phyloP scores from a whole-genome alignment of 2,797 vertebrate species.

The Hippocampus kuda region DNA sequence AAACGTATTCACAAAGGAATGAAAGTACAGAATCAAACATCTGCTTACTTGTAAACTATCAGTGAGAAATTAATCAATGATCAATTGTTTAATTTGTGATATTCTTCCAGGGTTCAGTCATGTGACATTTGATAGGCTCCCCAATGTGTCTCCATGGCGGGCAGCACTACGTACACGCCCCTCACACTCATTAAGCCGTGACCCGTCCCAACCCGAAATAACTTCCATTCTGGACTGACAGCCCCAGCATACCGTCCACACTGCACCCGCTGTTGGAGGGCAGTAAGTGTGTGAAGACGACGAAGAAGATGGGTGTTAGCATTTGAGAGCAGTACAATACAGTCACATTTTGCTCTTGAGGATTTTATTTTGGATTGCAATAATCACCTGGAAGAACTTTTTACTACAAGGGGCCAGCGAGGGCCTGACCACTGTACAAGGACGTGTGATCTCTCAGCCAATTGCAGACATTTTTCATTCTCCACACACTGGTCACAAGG shows the following conservation, averaged over 20 bases:
- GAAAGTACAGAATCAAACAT: background rate
- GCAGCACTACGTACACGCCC: conserved; percentile 52
- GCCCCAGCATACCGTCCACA: conserved; percentile 14
- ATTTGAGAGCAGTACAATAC: conserved; percentile 16
- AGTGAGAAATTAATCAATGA: background rate
- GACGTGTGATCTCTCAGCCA: background rate
- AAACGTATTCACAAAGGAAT: background rate
- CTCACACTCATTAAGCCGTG: conserved; percentile 23
- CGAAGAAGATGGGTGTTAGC: conserved; percentile 21
- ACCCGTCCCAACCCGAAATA: conserved; percentile 67
- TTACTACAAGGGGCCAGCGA: background rate
- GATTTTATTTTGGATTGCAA: background rate
- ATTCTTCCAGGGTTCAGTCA: background rate
- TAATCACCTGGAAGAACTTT: background rate
- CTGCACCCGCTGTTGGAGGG: conserved; percentile 7
- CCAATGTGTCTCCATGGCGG: background rate
- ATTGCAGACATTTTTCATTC: background rate
- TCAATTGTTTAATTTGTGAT: background rate
- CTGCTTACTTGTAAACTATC: background rate
- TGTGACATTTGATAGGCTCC: conserved; percentile 9
- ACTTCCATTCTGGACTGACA: conserved; percentile 44
- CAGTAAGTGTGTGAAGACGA: conserved; percentile 29
- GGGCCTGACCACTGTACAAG: background rate
- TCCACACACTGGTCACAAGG: background rate
- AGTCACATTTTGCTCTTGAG: background rate